These are phyloP conservation scores for Tenthredo livida DNA, from an alignment of 2,888 invertebrate species.

Conservation along the genomic window DNA sequence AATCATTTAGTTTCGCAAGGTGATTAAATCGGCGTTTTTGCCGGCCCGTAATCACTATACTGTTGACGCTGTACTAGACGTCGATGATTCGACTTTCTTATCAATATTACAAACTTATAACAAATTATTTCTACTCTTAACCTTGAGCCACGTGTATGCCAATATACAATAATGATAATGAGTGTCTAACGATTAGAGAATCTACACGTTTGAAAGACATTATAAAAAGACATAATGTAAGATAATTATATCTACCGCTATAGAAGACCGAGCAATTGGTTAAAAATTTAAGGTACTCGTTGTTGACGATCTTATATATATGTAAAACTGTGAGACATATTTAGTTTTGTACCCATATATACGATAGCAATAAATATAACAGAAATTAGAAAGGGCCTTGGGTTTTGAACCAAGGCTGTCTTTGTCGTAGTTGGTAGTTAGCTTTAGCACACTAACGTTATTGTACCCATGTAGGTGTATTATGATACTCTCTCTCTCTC, in stretches of 20 bases:
- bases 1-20: not conserved
- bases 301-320: not conserved
- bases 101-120: constrained; percentile 13
- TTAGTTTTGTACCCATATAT: not conserved
- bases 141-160: constrained; percentile 32
- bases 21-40: constrained; percentile 4
- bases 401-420: not conserved
- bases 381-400: constrained; percentile 10
- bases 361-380: not conserved
- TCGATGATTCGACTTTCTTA: constrained; percentile 26
- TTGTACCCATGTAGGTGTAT: not conserved
- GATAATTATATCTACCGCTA: not conserved
- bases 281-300: not conserved
- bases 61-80: not conserved
- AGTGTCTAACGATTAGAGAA: constrained; percentile 26
- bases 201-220: not conserved
- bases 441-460: not conserved
- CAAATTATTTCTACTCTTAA: constrained; percentile 22
- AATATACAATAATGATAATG: constrained; percentile 9
- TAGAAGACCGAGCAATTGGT: not conserved
- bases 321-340: not conserved
- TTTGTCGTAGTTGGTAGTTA: not conserved
- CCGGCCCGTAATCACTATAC: not conserved
- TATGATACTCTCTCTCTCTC: not conserved
- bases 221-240: not conserved